Evolutionary conservation across 1,140 invertebrate species (phyloP), one percentile per base, ranked within the genome.

Genomic region (Drosophila sturtevanti): DNA sequence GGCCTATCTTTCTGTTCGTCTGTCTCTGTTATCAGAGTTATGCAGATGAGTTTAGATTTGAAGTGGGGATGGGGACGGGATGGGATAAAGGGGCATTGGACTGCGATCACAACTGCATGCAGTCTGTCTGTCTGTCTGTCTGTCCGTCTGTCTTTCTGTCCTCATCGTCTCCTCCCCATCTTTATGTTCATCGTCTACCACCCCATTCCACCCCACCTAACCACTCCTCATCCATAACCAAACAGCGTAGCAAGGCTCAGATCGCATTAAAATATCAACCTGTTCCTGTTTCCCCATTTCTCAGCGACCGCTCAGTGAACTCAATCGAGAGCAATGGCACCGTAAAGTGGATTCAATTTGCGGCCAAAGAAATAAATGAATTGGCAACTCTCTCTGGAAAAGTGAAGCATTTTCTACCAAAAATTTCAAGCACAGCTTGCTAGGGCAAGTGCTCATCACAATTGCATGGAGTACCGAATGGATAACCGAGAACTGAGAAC

Each of bases 11-110:
- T 48, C 27, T 52, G 44, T 52, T 21, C 24, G 61, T 44, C 59
- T 61, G 59, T 61, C 24, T 54, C 44, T 52, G 44, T 63, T 63
- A 63, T 63, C 61, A 63, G 31, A 63, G 61, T 63, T 63, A 63
- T 63, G 61, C 61, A 63, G 44, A 63, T 63, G 41, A 52, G 61
- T n/a, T 51, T 37, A 34, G 24, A 51, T 34, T 63, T 63, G 44
- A 52, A 34, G 61, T 27, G 34, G 31, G 35, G 11, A 37, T 16
- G 14, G 16, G 27, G 18, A n/a, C 7, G 31, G 14, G 9, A 12
- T 27, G 16, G 24, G 9, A 34, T 12, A n/a, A n/a, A n/a, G 51
- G 0, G n/a, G 44, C 62, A 21, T 27, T 63, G 27, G 24, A 51
- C 27, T 31, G 27, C 27, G 27, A 31, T 31, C 27, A 31, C 11